Evolutionary conservation across 1,140 invertebrate genomes (phyloP), one percentile per base, ranked within the genome.

Genomic region (Zaprionus gabonicus): DNA sequence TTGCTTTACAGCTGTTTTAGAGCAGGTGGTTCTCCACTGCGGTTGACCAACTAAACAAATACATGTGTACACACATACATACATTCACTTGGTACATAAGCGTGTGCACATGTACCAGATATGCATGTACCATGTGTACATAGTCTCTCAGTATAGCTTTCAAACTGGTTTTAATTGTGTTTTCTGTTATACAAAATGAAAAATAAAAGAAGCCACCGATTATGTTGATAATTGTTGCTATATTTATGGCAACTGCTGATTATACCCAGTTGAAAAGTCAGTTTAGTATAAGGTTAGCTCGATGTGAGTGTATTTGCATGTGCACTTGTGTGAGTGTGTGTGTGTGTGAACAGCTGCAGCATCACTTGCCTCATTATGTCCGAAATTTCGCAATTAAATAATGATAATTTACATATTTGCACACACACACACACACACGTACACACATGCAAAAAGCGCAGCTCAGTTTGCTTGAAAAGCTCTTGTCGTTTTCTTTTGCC

Each of bases 131-230:
- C 9, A 10, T 34, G 31, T 34, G 31, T 34, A 34, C 31, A 34
- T 34, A 34, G 31, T 34, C 31, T 10, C 31, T 34, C 31, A 3
- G 9, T 34, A 82, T 87, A 65, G 76, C 80, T 88, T 86, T 86
- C 80, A 88, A 87, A 87, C 83, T 75, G 83, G 84, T 86, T 87
- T 88, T 69, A 71, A 77, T 84, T 80, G 68, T 76, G 60, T 51
- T 76, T 72, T 38, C 56, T 74, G 53, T 51, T 77, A 51, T 46
- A 66, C 7, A 49, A 51, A 78, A 25, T 13, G 23, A 6, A 6
- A 34, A 76, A 69, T 69, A 64, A 70, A 74, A 74, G 53, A 41
- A 64, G 38, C 46, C 4, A 2, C 46, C 23, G 46, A 25, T 25
- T 51, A 51, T 51, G 46, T 25, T 51, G 46, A 23, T 51, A 51